Evolutionary conservation across 2,888 invertebrate genomes (phyloP), one percentile per base, ranked within the genome.

Genomic region (Amphipyra berbera): DNA sequence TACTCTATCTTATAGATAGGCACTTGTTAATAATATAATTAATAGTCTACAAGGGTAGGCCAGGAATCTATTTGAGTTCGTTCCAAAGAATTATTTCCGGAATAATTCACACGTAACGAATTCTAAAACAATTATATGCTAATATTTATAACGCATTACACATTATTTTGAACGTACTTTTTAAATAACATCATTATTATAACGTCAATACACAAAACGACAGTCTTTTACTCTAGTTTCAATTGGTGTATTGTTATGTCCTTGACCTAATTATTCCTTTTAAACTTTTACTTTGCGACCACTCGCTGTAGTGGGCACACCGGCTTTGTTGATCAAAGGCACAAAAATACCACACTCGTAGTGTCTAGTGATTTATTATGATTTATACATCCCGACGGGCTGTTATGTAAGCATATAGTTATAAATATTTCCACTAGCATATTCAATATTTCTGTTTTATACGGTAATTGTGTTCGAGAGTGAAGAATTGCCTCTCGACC

Each of bases 1-100:
- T 82, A 82, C 83, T 90, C 90, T 91, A 91, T 93, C 91, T 92
- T 91, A 89, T 91, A 93, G 91, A 91, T 94, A 91, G 90, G 78
- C 78, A 74, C 61, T 78, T 78, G 68, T 76, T 84, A 78, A 69
- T 81, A 70, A 69, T 81, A 70, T 83, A 76, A 81, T 81, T 76
- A 73, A 69, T 74, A 79, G 71, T 78, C 81, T 82, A 79, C 76
- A 65, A 64, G 56, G 64, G 78, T 83, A 78, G 80, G 80, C 79
- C 83, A 82, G 78, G 63, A 56, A 61, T 62, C 65, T 75, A 48
- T 76, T 77, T 79, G 81, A 82, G 75, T 84, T 88, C 86, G 91
- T 92, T 92, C 85, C 81, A 81, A 88, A 79, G 87, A 86, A 88
- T 94, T 94, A 90, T 94, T 92, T 86, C 85, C 87, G 85, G 86